phyloP scores from a whole-genome alignment of 2,113 vertebrate genomes.

The Chunga burmeisteri region DNA sequence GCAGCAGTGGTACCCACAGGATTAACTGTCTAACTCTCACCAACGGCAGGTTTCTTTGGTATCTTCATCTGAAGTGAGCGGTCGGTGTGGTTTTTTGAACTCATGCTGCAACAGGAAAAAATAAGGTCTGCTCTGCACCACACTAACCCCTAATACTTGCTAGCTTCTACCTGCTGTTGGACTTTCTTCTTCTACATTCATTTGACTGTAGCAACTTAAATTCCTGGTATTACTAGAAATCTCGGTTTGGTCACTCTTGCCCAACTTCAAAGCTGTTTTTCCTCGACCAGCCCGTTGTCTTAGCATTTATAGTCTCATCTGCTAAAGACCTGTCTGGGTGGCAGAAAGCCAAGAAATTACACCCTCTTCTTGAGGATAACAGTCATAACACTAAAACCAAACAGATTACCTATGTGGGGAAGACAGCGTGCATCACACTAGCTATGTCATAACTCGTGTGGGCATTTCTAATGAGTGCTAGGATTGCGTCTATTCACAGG shows the following conservation, averaged over 20 bases:
- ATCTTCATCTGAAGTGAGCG: neutral
- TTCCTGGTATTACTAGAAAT: slow-evolving; percentile 31
- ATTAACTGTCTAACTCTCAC: neutral
- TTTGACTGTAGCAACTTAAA: neutral
- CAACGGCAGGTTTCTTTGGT: neutral
- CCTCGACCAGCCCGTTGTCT: neutral
- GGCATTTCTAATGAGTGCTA: neutral
- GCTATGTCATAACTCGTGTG: slow-evolving; percentile 16
- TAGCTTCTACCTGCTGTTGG: neutral
- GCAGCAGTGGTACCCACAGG: neutral
- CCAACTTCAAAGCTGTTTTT: slow-evolving; percentile 14
- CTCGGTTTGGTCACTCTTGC: slow-evolving; percentile 24
- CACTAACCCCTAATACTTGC: neutral
- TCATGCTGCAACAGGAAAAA: neutral
- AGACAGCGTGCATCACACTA: neutral
- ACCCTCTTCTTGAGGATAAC: neutral
- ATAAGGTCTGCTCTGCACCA: neutral
- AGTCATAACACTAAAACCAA: neutral
- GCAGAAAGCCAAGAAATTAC: slow-evolving; percentile 48
- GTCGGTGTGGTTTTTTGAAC: neutral
- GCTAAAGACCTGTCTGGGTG: slow-evolving; percentile 12
- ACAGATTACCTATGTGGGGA: neutral
- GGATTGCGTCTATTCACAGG: neutral
- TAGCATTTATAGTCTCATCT: neutral
- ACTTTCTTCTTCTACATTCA: neutral